A percentile compares a stretch with the other conserved stretches of the same genome.
Evolutionary conservation across 2,888 invertebrate species (phyloP).

Genomic region (Antheraea yamamai): DNA sequence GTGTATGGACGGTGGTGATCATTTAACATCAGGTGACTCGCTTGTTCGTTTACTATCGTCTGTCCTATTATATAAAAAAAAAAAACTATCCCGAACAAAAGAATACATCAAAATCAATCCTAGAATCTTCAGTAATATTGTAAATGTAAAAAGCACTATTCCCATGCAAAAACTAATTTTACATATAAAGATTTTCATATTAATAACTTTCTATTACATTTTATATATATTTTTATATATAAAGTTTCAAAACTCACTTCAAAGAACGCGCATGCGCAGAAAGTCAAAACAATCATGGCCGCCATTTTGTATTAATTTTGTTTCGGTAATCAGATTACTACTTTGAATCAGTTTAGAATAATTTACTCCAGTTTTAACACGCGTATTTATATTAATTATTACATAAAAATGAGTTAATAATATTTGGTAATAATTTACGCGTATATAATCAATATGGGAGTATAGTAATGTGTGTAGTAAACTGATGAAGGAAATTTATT

Average conservation of each 20-base stretch:
- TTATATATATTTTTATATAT: too few relatives aligned
- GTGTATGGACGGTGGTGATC: too few relatives aligned
- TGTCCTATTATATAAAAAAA: too few relatives aligned
- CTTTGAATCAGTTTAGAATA: conserved; percentile 12
- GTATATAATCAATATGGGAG: neutral
- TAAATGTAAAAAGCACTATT: too few relatives aligned
- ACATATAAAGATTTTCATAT: too few relatives aligned
- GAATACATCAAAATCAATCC: too few relatives aligned
- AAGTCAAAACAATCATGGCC: conserved; percentile 18
- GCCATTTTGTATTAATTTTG: conserved; percentile 20
- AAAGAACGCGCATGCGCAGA: conserved; percentile 20
- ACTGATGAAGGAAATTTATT: neutral
- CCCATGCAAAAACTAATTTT: too few relatives aligned
- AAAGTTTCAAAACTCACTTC: conserved; percentile 17
- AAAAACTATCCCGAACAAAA: too few relatives aligned
- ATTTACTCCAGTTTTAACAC: neutral
- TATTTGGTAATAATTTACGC: neutral
- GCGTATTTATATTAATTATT: conserved; percentile 8
- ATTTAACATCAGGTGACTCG: too few relatives aligned
- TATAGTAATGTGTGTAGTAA: neutral
- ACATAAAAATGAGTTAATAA: neutral
- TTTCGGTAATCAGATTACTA: neutral
- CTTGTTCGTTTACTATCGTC: too few relatives aligned
- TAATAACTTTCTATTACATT: too few relatives aligned
- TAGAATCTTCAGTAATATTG: too few relatives aligned